Conservation (phyloP, 1,140 invertebrate species). For the Nasonia longicornis region DNA sequence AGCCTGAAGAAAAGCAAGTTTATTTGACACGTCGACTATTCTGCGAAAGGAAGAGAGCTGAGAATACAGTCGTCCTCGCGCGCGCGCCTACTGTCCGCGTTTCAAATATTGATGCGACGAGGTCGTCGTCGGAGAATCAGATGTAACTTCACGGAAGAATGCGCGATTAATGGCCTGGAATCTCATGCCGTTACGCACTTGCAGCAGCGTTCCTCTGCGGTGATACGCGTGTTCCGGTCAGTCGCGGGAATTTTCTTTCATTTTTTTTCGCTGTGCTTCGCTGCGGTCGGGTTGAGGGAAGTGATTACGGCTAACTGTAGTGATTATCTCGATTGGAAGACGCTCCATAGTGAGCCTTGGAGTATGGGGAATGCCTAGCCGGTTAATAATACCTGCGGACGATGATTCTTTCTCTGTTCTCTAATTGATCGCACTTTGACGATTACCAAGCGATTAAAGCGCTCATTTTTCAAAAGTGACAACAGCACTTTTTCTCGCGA, state of each 20-base stretch:
- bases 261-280: background rate
- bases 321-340: conserved; percentile 32
- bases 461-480: too few relatives aligned
- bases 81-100: background rate
- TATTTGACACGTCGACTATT: background rate
- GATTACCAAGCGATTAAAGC: too few relatives aligned
- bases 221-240: background rate
- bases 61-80: background rate
- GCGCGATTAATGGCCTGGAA: conserved; percentile 6
- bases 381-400: too few relatives aligned
- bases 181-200: conserved; percentile 31
- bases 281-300: background rate
- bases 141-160: conserved; percentile 12
- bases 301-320: background rate
- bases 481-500: too few relatives aligned
- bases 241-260: background rate
- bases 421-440: background rate
- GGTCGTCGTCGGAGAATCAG: background rate
- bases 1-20: background rate
- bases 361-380: background rate
- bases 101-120: conserved; percentile 19
- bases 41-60: background rate
- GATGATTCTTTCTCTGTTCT: background rate
- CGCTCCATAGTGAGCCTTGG: background rate
- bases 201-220: background rate